Base-by-base conservation (phyloP, 2,888 invertebrate species). In the Brenthis ino region DNA sequence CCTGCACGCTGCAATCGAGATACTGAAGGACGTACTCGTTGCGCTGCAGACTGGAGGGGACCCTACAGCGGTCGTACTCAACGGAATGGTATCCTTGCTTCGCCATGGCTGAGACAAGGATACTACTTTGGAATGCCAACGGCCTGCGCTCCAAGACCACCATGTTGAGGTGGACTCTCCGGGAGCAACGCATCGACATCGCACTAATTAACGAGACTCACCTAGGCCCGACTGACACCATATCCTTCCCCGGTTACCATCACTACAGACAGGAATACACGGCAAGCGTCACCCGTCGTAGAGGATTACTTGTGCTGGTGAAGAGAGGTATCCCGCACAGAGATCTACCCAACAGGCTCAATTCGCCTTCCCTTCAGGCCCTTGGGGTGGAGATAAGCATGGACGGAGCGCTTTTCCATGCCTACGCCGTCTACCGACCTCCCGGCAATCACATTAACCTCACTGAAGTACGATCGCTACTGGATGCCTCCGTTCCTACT, bases 351-450 rank as follows among this genome's bases (percentile, higher is more conserved):
- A 3, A 2, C 2, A 1, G 33, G 0, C 1, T 12, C 0, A 1
- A 13, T 8, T 12, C 57, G 8, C 24, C 13, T 5, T 11, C 65
- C 0, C 20, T 73, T 3, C 55, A 69, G 33, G 66, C 71, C n/a
- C 61, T 71, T 4, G 74, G 73, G 0, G 56, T 72, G 0, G 72
- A 72, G 47, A 2, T 71, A 0, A 12, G 53, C 16, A 16, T 56
- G 0, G 54, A 6, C 0, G 63, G 64, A 0, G 20, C 4, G 2
- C 54, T 67, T 5, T 43, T 64, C 1, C 61, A 65, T 6, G 13
- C 72, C 0, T 70, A 54, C 11, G 72, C 73, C 6, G 20, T 64
- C 0, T 73, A 76, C 63, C 56, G 67, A 6, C 74, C 75, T n/a
- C n/a, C n/a, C n/a, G 4, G 6, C 3, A 11, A 6, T 14, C 20